Evolutionary conservation across 2,888 invertebrate genomes (phyloP).

Genomic region (Clivina fossor): DNA sequence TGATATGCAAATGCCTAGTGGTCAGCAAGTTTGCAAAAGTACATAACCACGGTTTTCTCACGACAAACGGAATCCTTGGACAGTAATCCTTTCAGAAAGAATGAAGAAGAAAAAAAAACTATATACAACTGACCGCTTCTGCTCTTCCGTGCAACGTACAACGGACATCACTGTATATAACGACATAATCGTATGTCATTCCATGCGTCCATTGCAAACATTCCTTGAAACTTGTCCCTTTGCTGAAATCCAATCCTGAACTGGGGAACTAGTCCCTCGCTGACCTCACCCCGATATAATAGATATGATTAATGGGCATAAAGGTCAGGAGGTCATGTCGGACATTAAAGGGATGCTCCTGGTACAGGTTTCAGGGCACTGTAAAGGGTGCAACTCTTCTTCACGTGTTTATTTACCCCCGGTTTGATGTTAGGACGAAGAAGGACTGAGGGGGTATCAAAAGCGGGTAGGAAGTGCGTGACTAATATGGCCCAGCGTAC

Average conservation of each 20-base stretch:
- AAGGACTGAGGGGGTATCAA: conserved; percentile 41
- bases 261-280: conserved; percentile 42
- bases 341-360: conserved; percentile 50
- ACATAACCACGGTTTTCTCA: too few relatives aligned
- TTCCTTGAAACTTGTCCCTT: not conserved
- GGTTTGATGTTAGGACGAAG: too few relatives aligned
- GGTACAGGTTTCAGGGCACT: conserved; percentile 29
- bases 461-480: conserved; percentile 47
- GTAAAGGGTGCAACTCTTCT: too few relatives aligned
- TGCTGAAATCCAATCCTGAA: not conserved
- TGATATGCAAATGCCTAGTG: too few relatives aligned
- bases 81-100: conserved; percentile 39
- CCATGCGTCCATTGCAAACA: conserved; percentile 41
- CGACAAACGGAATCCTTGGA: too few relatives aligned
- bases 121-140: too few relatives aligned
- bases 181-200: conserved; percentile 53
- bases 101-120: too few relatives aligned
- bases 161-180: conserved; percentile 50
- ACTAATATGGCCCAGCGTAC: conserved; percentile 44
- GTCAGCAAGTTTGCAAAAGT: too few relatives aligned
- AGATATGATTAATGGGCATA: conserved; percentile 56
- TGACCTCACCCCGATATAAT: conserved; percentile 51
- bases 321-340: conserved; percentile 53
- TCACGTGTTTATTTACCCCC: conserved; percentile 51
- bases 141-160: conserved; percentile 37